These are phyloP conservation scores for Smittia aterrima DNA, from an alignment of 2,888 invertebrate species.

Conservation along the genomic window DNA sequence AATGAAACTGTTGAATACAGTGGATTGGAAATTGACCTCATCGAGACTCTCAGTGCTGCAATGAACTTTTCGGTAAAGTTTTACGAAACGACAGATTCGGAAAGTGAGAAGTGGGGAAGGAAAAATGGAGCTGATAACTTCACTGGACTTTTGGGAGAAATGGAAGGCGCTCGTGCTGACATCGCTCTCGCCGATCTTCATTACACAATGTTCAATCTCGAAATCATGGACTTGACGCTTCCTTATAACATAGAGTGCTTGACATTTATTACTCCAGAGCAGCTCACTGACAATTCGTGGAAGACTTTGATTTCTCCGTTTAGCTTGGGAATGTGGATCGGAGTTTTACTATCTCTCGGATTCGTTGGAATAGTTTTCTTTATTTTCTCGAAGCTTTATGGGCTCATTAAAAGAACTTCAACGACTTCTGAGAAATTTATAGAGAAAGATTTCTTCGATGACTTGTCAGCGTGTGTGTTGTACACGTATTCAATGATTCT, in stretches of 20 bases:
- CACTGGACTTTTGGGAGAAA: slow-evolving; percentile 72
- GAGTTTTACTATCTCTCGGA: slow-evolving; percentile 66
- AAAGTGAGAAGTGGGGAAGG: slow-evolving; percentile 67
- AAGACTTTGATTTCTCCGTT: slow-evolving; percentile 78
- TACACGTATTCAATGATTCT: slow-evolving; percentile 80
- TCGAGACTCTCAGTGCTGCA: slow-evolving; percentile 63
- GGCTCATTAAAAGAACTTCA: background rate
- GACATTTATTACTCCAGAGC: slow-evolving; percentile 80
- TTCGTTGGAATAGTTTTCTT: slow-evolving; percentile 66
- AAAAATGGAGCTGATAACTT: slow-evolving; percentile 63
- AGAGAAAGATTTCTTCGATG: slow-evolving; percentile 67
- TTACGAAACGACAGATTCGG: slow-evolving; percentile 64
- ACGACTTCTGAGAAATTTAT: background rate
- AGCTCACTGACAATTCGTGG: slow-evolving; percentile 79
- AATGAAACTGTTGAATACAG: slow-evolving; percentile 50
- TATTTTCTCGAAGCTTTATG: slow-evolving; percentile 56
- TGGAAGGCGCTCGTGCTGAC: slow-evolving; percentile 65
- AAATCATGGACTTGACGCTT: slow-evolving; percentile 68
- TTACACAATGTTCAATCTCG: slow-evolving; percentile 66
- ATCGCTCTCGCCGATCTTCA: slow-evolving; percentile 76
- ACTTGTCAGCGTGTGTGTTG: slow-evolving; percentile 69
- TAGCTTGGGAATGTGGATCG: slow-evolving; percentile 72
- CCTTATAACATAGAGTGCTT: slow-evolving; percentile 81
- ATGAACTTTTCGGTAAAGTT: slow-evolving; percentile 70
- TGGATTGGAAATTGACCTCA: slow-evolving; percentile 70